Conservation (phyloP, 2,888 invertebrate species). For the Trichacis sp. region DNA sequence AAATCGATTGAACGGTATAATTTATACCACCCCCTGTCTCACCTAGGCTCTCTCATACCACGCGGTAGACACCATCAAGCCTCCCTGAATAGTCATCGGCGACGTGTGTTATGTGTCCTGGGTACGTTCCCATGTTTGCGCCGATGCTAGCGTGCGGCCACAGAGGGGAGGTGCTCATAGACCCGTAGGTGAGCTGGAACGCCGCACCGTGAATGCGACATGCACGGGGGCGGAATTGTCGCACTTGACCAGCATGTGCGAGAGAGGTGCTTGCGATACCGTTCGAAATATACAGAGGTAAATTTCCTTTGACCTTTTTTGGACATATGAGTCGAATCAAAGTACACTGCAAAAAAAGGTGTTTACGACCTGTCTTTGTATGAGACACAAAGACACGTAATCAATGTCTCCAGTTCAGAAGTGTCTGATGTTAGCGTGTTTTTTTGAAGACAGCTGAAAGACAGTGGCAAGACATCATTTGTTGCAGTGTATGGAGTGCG, state of each 20-base stretch:
- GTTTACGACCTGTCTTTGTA: too few relatives aligned
- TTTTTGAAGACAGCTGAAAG: too few relatives aligned
- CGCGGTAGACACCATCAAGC: slow-evolving; percentile 42
- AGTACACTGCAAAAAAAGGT: too few relatives aligned
- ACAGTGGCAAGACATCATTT: too few relatives aligned
- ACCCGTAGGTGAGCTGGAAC: slow-evolving; percentile 51
- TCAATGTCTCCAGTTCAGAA: too few relatives aligned
- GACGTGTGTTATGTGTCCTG: slow-evolving; percentile 54
- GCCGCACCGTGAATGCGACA: slow-evolving; percentile 50
- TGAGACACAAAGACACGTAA: too few relatives aligned
- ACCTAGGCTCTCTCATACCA: slow-evolving; percentile 46
- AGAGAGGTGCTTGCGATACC: too few relatives aligned
- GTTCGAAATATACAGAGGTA: too few relatives aligned
- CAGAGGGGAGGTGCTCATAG: slow-evolving; percentile 54
- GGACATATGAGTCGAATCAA: too few relatives aligned
- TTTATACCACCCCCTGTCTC: slow-evolving; percentile 67
- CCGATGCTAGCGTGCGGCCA: slow-evolving; percentile 49
- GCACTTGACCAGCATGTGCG: slow-evolving; percentile 51
- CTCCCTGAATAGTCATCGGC: slow-evolving; percentile 63
- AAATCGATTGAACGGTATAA: slow-evolving; percentile 70
- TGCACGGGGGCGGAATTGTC: slow-evolving; percentile 48
- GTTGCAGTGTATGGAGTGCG: too few relatives aligned
- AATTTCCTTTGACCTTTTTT: too few relatives aligned
- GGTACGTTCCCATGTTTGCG: slow-evolving; percentile 44
- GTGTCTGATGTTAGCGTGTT: too few relatives aligned